phyloP scores from a whole-genome alignment of 2,113 vertebrate genomes.

The Engraulis encrasicolus region DNA sequence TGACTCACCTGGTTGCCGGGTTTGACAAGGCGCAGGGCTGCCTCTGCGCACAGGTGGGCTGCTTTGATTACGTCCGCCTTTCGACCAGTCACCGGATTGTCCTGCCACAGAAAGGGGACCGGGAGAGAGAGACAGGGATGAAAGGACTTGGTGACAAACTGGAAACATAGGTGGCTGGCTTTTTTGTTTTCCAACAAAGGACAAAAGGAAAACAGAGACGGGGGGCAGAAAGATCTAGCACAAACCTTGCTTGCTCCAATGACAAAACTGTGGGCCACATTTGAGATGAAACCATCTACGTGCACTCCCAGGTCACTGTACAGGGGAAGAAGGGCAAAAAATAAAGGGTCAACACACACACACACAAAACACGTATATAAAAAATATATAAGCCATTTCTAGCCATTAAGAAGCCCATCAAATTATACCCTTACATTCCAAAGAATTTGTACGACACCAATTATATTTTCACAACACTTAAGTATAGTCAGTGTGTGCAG shows the following conservation, averaged over 20 bases:
- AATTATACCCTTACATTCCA: not conserved
- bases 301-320: slow-evolving; percentile 91
- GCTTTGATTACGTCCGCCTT: slow-evolving; percentile 96
- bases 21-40: slow-evolving; percentile 93
- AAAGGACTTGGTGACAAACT: slow-evolving; percentile 2
- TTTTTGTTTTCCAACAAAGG: not conserved
- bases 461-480: too few relatives aligned
- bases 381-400: too few relatives aligned
- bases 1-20: slow-evolving; percentile 93
- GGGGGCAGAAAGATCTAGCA: not conserved
- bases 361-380: not conserved
- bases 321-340: slow-evolving; percentile 46
- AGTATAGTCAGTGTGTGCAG: too few relatives aligned
- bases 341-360: not conserved
- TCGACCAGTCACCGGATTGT: slow-evolving; percentile 86
- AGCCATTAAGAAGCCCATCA: too few relatives aligned
- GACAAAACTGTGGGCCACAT: slow-evolving; percentile 91
- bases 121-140: too few relatives aligned
- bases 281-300: slow-evolving; percentile 94
- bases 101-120: slow-evolving; percentile 73
- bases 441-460: too few relatives aligned
- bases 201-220: not conserved
- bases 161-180: not conserved
- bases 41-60: slow-evolving; percentile 93
- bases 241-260: slow-evolving; percentile 84